Evolutionary conservation across 1,140 invertebrate genomes (phyloP).

Genomic region (Euwallacea similis): DNA sequence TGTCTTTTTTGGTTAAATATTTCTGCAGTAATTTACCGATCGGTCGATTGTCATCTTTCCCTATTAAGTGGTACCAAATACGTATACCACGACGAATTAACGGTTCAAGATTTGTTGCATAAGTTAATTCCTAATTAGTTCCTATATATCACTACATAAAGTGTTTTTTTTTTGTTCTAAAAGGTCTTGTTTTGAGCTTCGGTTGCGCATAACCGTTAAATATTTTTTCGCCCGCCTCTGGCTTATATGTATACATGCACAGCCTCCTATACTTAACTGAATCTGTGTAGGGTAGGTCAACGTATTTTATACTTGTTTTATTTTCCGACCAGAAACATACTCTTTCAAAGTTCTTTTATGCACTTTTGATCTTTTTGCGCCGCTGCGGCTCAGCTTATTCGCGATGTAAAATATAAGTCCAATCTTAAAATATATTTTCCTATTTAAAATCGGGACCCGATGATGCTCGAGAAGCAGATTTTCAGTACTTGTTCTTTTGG

Average conservation of each 20-base stretch:
- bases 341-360: constrained; percentile 49
- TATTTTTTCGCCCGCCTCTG: constrained; percentile 45
- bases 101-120: too few relatives aligned
- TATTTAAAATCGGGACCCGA: constrained; percentile 7
- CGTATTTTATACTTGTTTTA: constrained; percentile 54
- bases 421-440: constrained; percentile 47
- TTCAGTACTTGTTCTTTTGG: background rate
- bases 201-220: too few relatives aligned
- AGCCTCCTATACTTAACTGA: constrained; percentile 53
- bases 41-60: too few relatives aligned
- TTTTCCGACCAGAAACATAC: constrained; percentile 49
- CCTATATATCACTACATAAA: too few relatives aligned
- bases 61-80: too few relatives aligned
- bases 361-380: constrained; percentile 44
- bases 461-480: constrained; percentile 10
- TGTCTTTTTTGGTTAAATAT: too few relatives aligned
- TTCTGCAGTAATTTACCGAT: too few relatives aligned
- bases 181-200: too few relatives aligned
- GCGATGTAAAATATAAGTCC: constrained; percentile 48
- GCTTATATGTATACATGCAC: constrained; percentile 52
- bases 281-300: constrained; percentile 55
- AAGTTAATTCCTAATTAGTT: too few relatives aligned
- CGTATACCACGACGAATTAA: too few relatives aligned
- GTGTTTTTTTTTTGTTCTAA: too few relatives aligned
- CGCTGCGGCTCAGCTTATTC: constrained; percentile 33